Conservation (phyloP, 2,113 vertebrate species). For the Cryptotis parvus region DNA sequence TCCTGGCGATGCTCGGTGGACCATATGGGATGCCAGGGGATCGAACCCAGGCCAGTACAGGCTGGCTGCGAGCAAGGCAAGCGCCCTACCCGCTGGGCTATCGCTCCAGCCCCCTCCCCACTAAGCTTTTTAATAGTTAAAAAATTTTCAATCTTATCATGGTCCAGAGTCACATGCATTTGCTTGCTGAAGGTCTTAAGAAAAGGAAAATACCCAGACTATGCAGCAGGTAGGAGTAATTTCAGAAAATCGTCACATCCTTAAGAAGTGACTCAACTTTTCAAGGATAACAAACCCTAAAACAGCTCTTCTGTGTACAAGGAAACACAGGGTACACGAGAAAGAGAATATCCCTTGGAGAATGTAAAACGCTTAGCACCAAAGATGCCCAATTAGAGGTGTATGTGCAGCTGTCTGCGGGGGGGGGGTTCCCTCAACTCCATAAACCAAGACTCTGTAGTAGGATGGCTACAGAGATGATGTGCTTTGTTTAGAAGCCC, state of each 20-base stretch:
- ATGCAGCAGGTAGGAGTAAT: neutral
- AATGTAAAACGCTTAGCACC: neutral
- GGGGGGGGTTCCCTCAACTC: neutral
- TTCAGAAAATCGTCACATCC: neutral
- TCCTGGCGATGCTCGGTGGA: no score
- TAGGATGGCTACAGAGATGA: neutral
- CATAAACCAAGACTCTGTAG: neutral
- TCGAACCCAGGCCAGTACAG: no score
- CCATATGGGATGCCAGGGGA: no score
- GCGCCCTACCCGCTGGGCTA: no score
- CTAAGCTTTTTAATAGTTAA: no score
- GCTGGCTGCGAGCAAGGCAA: no score
- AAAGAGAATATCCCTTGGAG: neutral
- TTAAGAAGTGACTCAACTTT: neutral
- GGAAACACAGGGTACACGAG: neutral
- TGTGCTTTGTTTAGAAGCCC: neutral
- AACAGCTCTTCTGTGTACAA: neutral
- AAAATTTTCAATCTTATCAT: neutral
- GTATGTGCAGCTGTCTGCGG: neutral
- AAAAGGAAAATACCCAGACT: slow-evolving; percentile 2
- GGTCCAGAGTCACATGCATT: neutral
- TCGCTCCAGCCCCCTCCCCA: no score
- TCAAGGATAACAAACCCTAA: neutral
- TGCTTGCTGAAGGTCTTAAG: neutral
- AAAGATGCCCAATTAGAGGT: neutral